Percentiles rank a stretch among this genome's conserved stretches.
These are phyloP conservation scores for Anas flavirostris DNA, from an alignment of 2,797 vertebrate genomes.

Conservation along the genomic window DNA sequence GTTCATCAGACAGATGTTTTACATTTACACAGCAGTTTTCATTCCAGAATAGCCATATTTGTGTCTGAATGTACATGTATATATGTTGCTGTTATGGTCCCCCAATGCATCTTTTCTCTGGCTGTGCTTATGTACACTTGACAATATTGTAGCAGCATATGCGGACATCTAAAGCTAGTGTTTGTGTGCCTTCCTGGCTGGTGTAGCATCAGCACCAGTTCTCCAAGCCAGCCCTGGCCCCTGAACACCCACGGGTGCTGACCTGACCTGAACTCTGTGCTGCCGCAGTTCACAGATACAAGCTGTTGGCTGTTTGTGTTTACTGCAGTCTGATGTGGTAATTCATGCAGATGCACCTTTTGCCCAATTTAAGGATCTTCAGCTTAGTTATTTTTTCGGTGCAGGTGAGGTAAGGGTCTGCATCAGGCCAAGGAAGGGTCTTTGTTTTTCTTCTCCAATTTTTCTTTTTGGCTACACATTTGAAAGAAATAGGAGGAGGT, in stretches of 20 bases:
- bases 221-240: too few species aligned
- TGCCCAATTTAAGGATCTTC: background rate
- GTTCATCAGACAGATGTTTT: background rate
- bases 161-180: background rate
- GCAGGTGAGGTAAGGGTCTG: background rate
- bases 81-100: background rate
- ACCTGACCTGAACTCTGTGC: background rate
- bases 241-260: too few species aligned
- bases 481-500: background rate
- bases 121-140: background rate
- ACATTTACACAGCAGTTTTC: background rate
- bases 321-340: background rate
- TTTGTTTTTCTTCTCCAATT: background rate
- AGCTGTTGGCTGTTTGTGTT: too few species aligned
- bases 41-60: background rate
- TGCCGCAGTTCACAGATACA: background rate
- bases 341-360: background rate
- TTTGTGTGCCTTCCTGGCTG: background rate
- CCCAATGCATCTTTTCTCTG: background rate
- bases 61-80: fast-evolving
- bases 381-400: background rate
- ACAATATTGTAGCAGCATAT: background rate
- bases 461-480: background rate
- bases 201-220: background rate
- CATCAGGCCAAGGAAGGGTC: background rate